Conservation (phyloP, 2,888 invertebrate genomes). For the Napeogenes inachia region DNA sequence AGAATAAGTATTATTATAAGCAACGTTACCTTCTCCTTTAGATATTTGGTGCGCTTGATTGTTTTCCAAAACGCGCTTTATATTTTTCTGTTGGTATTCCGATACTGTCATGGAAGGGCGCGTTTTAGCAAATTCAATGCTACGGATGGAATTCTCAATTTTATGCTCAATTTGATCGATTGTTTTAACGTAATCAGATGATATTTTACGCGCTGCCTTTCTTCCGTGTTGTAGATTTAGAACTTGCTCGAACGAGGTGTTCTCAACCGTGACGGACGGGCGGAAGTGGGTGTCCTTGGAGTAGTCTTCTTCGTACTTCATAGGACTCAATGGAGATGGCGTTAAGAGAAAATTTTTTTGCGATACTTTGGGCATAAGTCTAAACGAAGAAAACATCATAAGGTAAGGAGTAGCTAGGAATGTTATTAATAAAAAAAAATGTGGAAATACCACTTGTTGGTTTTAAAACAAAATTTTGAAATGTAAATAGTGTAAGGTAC, state of each 20-base stretch:
- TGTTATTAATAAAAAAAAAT: too few species aligned
- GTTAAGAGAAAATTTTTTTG: constrained; percentile 44
- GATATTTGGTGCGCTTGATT: too few species aligned
- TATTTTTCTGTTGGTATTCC: constrained; percentile 54
- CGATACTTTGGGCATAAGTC: constrained; percentile 37
- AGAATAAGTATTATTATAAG: too few species aligned
- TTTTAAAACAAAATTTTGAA: too few species aligned
- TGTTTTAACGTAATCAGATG: constrained; percentile 60
- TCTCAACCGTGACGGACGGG: constrained; percentile 34
- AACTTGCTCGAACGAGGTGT: constrained; percentile 43
- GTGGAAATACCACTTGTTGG: background rate
- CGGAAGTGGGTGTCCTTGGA: constrained; percentile 38
- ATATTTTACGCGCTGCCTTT: constrained; percentile 52
- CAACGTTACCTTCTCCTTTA: too few species aligned
- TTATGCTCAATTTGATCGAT: constrained; percentile 48
- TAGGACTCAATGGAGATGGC: constrained; percentile 34
- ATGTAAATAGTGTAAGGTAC: too few species aligned
- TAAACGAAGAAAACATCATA: constrained; percentile 29
- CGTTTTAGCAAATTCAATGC: constrained; percentile 51
- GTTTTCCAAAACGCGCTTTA: constrained; percentile 36
- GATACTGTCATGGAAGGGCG: constrained; percentile 52
- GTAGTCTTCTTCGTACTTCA: constrained; percentile 35
- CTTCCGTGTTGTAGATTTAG: constrained; percentile 54
- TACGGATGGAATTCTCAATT: constrained; percentile 46
- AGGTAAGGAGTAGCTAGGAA: background rate